phyloP scores from a whole-genome alignment of 2,797 vertebrate species.

The Hapalemur alaotrensis region DNA sequence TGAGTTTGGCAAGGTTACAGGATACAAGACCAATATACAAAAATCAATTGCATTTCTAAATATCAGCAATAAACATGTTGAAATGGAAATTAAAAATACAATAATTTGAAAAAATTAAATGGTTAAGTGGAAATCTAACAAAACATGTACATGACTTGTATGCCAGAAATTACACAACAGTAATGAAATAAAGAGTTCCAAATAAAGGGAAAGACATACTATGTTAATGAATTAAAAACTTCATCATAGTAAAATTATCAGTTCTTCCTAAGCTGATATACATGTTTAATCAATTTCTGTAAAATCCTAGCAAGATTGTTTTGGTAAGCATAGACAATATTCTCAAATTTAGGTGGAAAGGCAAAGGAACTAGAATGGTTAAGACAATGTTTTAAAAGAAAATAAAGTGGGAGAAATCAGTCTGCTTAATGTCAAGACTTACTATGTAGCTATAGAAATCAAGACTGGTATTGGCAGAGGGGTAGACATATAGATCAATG shows the following conservation, averaged over 20 bases:
- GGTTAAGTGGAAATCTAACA: background rate
- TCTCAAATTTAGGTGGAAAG: background rate
- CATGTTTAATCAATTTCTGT: background rate
- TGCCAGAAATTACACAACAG: background rate
- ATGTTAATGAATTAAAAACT: background rate
- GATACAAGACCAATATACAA: background rate
- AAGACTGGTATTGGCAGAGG: background rate
- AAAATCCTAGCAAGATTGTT: background rate
- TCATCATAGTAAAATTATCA: background rate
- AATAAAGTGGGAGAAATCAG: background rate
- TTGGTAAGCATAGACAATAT: background rate
- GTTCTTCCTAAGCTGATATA: background rate
- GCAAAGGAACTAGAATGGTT: background rate
- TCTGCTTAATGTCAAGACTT: background rate
- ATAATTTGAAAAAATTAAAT: background rate
- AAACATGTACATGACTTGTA: background rate
- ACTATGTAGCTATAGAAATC: background rate
- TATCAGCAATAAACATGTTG: background rate
- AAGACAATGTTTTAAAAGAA: background rate
- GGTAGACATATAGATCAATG: background rate
- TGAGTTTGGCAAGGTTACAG: background rate
- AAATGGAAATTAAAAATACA: background rate
- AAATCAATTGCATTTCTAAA: background rate
- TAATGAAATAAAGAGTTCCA: background rate
- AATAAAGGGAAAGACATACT: background rate